Base-by-base conservation (phyloP, 2,113 vertebrate genomes). In the Pelodiscus sinensis region DNA sequence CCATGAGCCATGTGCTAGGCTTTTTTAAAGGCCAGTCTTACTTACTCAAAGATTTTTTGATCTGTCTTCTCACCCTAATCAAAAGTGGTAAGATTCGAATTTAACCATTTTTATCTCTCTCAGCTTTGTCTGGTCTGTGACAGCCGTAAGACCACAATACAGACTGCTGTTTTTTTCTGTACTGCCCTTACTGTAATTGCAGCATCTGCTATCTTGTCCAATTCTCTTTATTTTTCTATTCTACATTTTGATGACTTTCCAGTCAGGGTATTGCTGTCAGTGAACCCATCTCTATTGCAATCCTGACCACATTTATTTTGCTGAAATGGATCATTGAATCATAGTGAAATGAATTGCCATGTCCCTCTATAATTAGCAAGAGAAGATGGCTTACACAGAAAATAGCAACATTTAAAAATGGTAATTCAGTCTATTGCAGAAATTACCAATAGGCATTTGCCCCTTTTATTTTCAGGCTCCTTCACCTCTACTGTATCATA, bases 31-130 rank as follows among this genome's bases (percentile, higher is more conserved):
- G 22, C 8, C 85, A 52, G 1, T 82, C 1, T 2, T 56, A 91
- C 13, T 38, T 94, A 87, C 88, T 57, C 4, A 97, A 96, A 91
- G 16, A 91, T 57, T 65, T 71, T 27, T 92, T 92, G 5, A 84
- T 44, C 79, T 51, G 22, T 73, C 84, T 95, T 82, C 83, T 44
- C 62, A 92, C 90, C 38, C 80, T 92, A 78, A 51, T 14, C 65
- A 81, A 38, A 25, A 96, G 27, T 27, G 79, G 55, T 19, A 84
- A 35, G 9, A 91, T 94, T 92, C 86, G 35, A 21, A 77, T 54
- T 86, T 60, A 2, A 56, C 9, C n/a, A 5, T 18, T 78, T 85
- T 85, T 71, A 60, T 86, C 71, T 88, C 44, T 31, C 84, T 92
- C 84, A 52, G 7, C 92, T 14, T 60, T 81, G 12, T 58, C 5